These are phyloP conservation scores for Tetragonula clypearis DNA, from an alignment of 1,140 invertebrate genomes.

Conservation along the genomic window DNA sequence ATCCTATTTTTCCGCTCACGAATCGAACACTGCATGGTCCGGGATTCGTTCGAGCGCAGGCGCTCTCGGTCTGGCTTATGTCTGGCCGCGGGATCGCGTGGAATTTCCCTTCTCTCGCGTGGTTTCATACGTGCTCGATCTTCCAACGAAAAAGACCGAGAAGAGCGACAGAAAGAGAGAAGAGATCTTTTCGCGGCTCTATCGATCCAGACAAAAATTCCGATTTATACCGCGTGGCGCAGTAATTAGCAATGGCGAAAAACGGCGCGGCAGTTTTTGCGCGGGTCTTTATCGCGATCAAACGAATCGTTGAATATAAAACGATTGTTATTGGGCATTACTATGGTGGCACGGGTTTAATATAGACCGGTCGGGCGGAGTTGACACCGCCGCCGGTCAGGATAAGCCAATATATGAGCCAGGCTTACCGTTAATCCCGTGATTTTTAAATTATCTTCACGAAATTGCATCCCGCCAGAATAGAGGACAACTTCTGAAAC, in stretches of 20 bases:
- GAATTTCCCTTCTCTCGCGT: conserved; percentile 25
- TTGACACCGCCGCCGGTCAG: conserved; percentile 40
- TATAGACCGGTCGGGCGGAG: conserved; percentile 12
- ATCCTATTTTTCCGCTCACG: conserved; percentile 44
- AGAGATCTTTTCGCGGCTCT: background rate
- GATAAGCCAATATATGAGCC: conserved; percentile 48
- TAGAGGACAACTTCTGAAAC: conserved; percentile 66
- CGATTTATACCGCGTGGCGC: conserved; percentile 28
- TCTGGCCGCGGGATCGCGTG: conserved; percentile 23
- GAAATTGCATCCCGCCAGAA: conserved; percentile 63
- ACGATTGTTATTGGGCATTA: conserved; percentile 29
- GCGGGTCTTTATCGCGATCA: conserved; percentile 33
- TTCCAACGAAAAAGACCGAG: background rate
- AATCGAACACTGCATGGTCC: conserved; percentile 20
- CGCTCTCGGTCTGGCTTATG: conserved; percentile 25
- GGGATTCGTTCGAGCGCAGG: background rate
- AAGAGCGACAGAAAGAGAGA: background rate
- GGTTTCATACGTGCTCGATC: conserved; percentile 50
- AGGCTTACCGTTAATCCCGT: conserved; percentile 61
- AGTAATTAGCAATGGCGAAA: conserved; percentile 28
- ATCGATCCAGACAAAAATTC: conserved; percentile 28
- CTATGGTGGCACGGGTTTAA: conserved; percentile 32
- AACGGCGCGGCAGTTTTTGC: conserved; percentile 21
- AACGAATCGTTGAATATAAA: conserved; percentile 37
- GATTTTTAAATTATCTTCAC: conserved; percentile 76